phyloP scores from a whole-genome alignment of 2,797 vertebrate species.

The Phoxinus dragarum region DNA sequence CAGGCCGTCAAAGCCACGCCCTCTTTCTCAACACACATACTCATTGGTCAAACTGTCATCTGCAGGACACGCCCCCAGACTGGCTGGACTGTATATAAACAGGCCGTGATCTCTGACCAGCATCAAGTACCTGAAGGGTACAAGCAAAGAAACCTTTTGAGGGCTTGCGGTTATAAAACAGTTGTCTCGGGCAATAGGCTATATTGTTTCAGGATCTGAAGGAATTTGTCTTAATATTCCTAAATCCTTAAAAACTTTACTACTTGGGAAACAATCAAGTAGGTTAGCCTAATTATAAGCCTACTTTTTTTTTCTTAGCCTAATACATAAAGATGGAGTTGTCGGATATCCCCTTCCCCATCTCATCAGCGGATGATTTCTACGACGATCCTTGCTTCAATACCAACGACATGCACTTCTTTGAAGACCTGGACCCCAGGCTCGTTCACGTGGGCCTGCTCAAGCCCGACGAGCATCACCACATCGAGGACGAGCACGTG shows the following conservation, averaged over 20 bases:
- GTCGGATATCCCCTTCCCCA: constrained; percentile 91
- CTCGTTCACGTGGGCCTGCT: constrained; percentile 90
- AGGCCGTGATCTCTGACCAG: constrained; percentile 38
- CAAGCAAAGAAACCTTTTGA: constrained; percentile 22
- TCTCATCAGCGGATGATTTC: constrained; percentile 88
- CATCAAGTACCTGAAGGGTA: constrained; percentile 58
- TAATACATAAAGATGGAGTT: constrained; percentile 79
- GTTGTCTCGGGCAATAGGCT: constrained; percentile 1
- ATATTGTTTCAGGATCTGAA: constrained; percentile 13
- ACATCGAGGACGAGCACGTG: constrained; percentile 89
- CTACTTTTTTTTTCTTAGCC: background rate
- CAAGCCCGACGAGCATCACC: constrained; percentile 85
- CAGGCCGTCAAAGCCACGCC: constrained; percentile 30
- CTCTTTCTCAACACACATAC: background rate
- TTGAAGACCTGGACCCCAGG: constrained; percentile 95
- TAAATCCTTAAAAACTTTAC: background rate
- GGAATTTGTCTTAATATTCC: constrained; percentile 30
- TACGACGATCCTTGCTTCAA: constrained; percentile 97
- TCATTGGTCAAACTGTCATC: constrained; percentile 73
- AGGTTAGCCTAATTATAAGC: background rate
- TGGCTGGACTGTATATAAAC: constrained; percentile 71
- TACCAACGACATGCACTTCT: constrained; percentile 95
- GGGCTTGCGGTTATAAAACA: background rate
- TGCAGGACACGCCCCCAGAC: constrained; percentile 58
- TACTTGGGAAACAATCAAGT: background rate